Percentiles rank a stretch among this genome's conserved stretches.
phyloP scores from a whole-genome alignment of 53 echinoderm and acorn worm genomes.

The Pentamera pediparva region DNA sequence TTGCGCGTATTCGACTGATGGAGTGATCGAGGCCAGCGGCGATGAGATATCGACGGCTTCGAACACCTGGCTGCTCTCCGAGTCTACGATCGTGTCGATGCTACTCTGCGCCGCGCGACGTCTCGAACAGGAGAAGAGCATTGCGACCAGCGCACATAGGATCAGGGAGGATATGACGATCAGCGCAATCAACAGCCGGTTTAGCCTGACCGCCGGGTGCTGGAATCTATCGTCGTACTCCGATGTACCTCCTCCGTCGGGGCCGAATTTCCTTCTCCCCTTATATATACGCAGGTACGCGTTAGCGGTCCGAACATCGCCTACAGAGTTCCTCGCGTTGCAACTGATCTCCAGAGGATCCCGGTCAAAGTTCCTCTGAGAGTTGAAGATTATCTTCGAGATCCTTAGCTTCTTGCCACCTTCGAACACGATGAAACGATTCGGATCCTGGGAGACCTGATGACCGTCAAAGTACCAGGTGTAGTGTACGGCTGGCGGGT shows the following conservation, averaged over 20 bases:
- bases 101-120: neutral
- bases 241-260: neutral
- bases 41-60: slow-evolving; percentile 14
- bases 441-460: slow-evolving; percentile 58
- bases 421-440: slow-evolving; percentile 44
- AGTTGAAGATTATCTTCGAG: neutral
- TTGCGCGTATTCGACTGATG: slow-evolving; percentile 6
- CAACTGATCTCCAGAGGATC: slow-evolving; percentile 50
- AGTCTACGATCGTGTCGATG: neutral
- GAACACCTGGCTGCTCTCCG: neutral
- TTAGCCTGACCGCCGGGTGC: neutral
- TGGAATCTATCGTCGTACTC: neutral
- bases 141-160: neutral
- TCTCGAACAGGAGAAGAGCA: neutral
- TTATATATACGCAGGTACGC: slow-evolving; percentile 41
- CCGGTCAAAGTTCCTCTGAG: slow-evolving; percentile 16
- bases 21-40: neutral
- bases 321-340: slow-evolving; percentile 41
- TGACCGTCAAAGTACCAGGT: slow-evolving; percentile 73
- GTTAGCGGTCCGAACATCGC: slow-evolving; percentile 36
- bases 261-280: neutral
- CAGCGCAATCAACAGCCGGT: slow-evolving; percentile 1
- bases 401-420: slow-evolving; percentile 58
- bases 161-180: neutral
- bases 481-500: slow-evolving; percentile 57